A percentile compares a stretch with the other conserved stretches of the same genome.
These are phyloP conservation scores for Lacanobia wlatinum DNA, from an alignment of 2,888 invertebrate genomes.

Conservation along the genomic window DNA sequence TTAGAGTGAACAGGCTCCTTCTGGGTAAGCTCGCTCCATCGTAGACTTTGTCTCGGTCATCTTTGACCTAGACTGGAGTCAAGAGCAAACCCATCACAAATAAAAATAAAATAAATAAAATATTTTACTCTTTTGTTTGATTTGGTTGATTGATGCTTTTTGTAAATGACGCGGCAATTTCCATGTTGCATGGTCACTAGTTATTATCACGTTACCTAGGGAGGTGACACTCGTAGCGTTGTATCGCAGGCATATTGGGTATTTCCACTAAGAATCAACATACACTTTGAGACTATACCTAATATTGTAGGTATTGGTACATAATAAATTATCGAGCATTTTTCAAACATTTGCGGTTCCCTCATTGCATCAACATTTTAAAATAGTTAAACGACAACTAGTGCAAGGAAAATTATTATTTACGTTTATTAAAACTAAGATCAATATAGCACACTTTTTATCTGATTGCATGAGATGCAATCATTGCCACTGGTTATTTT, in stretches of 20 bases:
- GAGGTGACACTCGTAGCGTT: background rate
- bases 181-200: background rate
- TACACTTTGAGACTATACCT: background rate
- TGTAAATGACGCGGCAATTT: background rate
- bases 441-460: background rate
- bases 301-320: background rate
- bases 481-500: background rate
- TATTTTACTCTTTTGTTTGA: too few species aligned
- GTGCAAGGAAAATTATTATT: background rate
- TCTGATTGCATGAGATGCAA: background rate
- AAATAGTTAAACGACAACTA: too few species aligned
- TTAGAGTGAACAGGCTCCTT: too few species aligned
- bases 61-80: too few species aligned
- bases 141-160: background rate
- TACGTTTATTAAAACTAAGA: background rate
- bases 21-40: too few species aligned
- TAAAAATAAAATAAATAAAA: too few species aligned
- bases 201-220: background rate
- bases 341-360: background rate
- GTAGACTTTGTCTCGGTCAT: too few species aligned
- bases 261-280: slow-evolving; percentile 3
- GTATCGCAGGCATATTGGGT: background rate
- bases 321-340: background rate
- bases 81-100: too few species aligned
- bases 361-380: background rate